Conservation (phyloP, 2,888 invertebrate species). For the Brachypterus glaber region DNA sequence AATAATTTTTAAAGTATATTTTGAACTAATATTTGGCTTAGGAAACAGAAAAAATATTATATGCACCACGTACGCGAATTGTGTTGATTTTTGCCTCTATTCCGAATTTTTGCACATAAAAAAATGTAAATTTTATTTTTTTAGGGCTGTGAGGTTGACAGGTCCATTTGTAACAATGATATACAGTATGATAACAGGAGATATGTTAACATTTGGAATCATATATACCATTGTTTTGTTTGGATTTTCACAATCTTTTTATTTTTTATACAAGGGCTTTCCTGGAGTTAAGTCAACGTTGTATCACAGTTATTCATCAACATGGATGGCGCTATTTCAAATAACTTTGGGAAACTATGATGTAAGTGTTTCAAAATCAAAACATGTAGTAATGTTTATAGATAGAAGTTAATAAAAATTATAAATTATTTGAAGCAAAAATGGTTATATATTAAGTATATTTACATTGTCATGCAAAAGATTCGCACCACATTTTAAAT, state of each 20-base stretch:
- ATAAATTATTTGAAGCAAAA: too few relatives aligned
- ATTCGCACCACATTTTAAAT: neutral
- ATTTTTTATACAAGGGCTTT: conserved; percentile 87
- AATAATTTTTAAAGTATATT: too few relatives aligned
- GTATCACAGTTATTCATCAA: conserved; percentile 77
- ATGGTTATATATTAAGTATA: conserved; percentile 1
- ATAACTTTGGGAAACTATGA: conserved; percentile 97
- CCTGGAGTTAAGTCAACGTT: conserved; percentile 72
- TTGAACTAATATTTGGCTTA: neutral
- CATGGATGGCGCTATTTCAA: conserved; percentile 97
- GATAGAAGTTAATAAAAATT: too few relatives aligned
- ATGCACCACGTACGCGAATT: too few relatives aligned
- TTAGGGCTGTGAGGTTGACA: conserved; percentile 83
- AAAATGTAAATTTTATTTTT: conserved; percentile 14
- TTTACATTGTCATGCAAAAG: neutral
- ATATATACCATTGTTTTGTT: conserved; percentile 92
- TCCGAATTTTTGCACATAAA: too few relatives aligned
- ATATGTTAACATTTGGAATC: conserved; percentile 96
- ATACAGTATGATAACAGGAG: conserved; percentile 97
- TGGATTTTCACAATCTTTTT: conserved; percentile 93
- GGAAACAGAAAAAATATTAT: too few relatives aligned
- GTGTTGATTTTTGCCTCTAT: too few relatives aligned
- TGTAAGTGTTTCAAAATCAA: conserved; percentile 49
- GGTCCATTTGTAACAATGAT: conserved; percentile 99
- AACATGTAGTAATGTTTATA: neutral